phyloP scores from a whole-genome alignment of 1,140 invertebrate species.

The Sitodiplosis mosellana region DNA sequence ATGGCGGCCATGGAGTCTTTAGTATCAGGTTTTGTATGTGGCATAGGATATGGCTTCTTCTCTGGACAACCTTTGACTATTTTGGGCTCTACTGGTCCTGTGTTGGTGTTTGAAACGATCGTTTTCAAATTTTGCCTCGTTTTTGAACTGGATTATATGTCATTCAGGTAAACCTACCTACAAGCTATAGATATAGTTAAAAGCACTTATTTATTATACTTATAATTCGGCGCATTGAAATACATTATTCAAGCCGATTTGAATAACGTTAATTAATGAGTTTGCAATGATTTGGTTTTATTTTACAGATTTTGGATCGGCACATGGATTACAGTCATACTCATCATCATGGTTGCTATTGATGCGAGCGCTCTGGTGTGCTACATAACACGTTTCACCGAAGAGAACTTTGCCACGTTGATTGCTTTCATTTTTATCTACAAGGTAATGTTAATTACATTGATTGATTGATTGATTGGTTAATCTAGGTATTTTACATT shows the following conservation, averaged over 20 bases:
- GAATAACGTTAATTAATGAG: too few species aligned
- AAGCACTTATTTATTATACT: too few species aligned
- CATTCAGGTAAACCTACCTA: slow-evolving; percentile 44
- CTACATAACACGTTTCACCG: slow-evolving; percentile 97
- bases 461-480: too few species aligned
- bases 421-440: slow-evolving; percentile 99
- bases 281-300: background rate
- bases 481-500: too few species aligned
- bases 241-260: too few species aligned
- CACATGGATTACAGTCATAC: slow-evolving; percentile 75
- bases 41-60: slow-evolving; percentile 89
- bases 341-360: slow-evolving; percentile 78
- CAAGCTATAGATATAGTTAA: too few species aligned
- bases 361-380: slow-evolving; percentile 96
- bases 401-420: slow-evolving; percentile 96
- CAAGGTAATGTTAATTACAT: slow-evolving; percentile 57
- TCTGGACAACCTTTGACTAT: slow-evolving; percentile 96
- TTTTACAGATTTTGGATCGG: slow-evolving; percentile 70
- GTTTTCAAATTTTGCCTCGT: slow-evolving; percentile 86
- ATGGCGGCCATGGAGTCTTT: slow-evolving; percentile 98
- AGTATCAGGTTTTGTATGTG: slow-evolving; percentile 87
- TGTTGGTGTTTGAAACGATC: slow-evolving; percentile 95
- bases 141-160: slow-evolving; percentile 76
- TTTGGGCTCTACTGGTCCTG: slow-evolving; percentile 92
- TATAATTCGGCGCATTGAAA: too few species aligned